Conservation (phyloP, 1,140 invertebrate genomes). For the Chrysomallon squamiferum region DNA sequence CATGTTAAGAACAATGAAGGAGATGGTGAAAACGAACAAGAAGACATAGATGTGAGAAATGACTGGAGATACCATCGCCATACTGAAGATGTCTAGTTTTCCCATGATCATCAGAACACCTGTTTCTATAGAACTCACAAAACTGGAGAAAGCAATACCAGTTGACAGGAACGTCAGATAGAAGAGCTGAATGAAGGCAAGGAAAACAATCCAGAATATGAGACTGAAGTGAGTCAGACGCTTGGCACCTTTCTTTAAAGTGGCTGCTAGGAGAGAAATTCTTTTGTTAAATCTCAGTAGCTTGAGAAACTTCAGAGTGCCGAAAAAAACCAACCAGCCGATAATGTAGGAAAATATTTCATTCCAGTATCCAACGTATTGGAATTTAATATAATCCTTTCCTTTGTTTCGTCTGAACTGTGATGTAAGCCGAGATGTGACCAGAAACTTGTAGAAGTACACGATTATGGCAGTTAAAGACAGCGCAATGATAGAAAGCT, state of each 20-base stretch:
- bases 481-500: slow-evolving; percentile 61
- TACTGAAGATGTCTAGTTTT: slow-evolving; percentile 67
- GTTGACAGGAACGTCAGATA: slow-evolving; percentile 65
- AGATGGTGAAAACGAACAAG: slow-evolving; percentile 66
- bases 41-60: slow-evolving; percentile 67
- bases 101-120: slow-evolving; percentile 68
- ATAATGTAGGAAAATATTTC: slow-evolving; percentile 65
- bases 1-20: slow-evolving; percentile 69
- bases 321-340: slow-evolving; percentile 66
- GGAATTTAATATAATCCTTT: slow-evolving; percentile 66
- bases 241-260: slow-evolving; percentile 51
- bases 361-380: slow-evolving; percentile 65
- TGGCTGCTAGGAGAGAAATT: slow-evolving; percentile 62
- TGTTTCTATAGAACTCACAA: slow-evolving; percentile 65
- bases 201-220: slow-evolving; percentile 62
- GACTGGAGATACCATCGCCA: slow-evolving; percentile 61
- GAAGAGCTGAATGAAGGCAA: slow-evolving; percentile 65
- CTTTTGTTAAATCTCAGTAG: slow-evolving; percentile 68
- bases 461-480: slow-evolving; percentile 60
- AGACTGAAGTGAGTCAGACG: slow-evolving; percentile 61
- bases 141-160: slow-evolving; percentile 64
- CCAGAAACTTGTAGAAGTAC: slow-evolving; percentile 61
- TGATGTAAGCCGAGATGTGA: slow-evolving; percentile 53
- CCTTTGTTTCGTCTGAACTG: slow-evolving; percentile 64
- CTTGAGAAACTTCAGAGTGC: slow-evolving; percentile 67